These are phyloP conservation scores for Ecdyonurus torrentis DNA, from an alignment of 2,888 invertebrate genomes.

Conservation along the genomic window DNA sequence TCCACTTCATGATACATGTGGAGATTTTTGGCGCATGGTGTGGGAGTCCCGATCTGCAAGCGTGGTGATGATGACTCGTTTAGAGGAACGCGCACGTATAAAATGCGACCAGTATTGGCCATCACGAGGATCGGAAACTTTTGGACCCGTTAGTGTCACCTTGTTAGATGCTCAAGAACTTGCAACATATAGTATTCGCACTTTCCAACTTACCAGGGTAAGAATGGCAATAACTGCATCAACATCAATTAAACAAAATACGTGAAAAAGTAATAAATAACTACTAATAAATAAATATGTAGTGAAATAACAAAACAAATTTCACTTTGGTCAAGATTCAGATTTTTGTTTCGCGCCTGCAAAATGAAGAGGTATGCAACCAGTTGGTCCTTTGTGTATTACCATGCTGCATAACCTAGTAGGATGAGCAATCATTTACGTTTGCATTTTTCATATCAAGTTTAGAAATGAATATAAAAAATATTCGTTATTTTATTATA, in stretches of 20 bases:
- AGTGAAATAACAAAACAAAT: no score
- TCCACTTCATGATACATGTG: conserved; percentile 40
- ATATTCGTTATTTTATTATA: neutral
- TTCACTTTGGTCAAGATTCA: no score
- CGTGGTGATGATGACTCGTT: conserved; percentile 43
- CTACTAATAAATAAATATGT: no score
- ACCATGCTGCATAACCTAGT: no score
- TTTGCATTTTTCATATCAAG: no score
- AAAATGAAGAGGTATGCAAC: no score
- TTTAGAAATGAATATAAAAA: no score
- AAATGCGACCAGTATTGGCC: conserved; percentile 44
- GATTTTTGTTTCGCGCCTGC: no score
- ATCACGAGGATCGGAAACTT: conserved; percentile 32
- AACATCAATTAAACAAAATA: neutral
- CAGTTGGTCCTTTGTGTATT: no score
- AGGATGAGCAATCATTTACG: no score
- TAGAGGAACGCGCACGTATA: conserved; percentile 38
- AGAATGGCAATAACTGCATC: conserved; percentile 10
- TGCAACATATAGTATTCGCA: conserved; percentile 41
- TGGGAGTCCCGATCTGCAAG: conserved; percentile 39
- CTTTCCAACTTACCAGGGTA: conserved; percentile 30
- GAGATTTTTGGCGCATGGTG: conserved; percentile 44
- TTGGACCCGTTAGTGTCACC: conserved; percentile 38
- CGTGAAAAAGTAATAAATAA: no score
- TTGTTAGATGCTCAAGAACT: conserved; percentile 37